Percentiles rank a stretch among this genome's conserved stretches.
Conservation (phyloP, 2,113 vertebrate genomes). For the Capreolus pygargus region DNA sequence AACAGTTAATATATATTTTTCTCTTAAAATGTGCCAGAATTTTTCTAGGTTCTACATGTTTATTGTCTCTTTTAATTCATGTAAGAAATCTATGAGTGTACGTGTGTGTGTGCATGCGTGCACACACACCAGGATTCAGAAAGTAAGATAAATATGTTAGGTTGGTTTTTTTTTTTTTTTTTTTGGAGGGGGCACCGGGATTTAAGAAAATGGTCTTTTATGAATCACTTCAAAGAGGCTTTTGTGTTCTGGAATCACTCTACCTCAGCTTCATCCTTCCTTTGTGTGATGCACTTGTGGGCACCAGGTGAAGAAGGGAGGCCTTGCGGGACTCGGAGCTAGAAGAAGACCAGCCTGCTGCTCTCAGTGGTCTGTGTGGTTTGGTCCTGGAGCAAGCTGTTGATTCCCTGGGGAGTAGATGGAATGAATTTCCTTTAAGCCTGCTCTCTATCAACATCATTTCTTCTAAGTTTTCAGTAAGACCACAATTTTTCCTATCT, state of each 20-base stretch:
- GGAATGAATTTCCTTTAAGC: background rate
- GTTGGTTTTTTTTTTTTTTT: background rate
- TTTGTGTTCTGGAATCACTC: background rate
- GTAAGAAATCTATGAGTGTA: background rate
- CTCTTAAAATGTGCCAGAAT: background rate
- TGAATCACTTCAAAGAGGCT: background rate
- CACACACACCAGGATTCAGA: background rate
- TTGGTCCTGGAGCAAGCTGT: background rate
- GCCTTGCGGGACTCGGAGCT: background rate
- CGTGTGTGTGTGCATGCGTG: no score
- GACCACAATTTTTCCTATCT: background rate
- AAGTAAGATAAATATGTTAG: background rate
- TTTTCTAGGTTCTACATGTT: background rate
- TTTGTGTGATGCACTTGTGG: background rate
- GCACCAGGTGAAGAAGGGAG: background rate
- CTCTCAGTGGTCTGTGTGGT: background rate
- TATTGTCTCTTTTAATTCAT: background rate
- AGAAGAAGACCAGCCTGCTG: fast-evolving
- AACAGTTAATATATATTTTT: slow-evolving; percentile 22
- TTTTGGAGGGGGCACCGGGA: background rate
- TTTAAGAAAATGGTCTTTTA: background rate
- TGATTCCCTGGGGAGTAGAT: no score
- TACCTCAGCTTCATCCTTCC: background rate
- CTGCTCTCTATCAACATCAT: background rate
- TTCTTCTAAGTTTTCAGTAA: slow-evolving; percentile 15